Evolutionary conservation across 37 sponge, comb jelly and placozoan genomes (phyloP), one percentile per base, ranked within the genome.

Genomic region (Ianthella basta): DNA sequence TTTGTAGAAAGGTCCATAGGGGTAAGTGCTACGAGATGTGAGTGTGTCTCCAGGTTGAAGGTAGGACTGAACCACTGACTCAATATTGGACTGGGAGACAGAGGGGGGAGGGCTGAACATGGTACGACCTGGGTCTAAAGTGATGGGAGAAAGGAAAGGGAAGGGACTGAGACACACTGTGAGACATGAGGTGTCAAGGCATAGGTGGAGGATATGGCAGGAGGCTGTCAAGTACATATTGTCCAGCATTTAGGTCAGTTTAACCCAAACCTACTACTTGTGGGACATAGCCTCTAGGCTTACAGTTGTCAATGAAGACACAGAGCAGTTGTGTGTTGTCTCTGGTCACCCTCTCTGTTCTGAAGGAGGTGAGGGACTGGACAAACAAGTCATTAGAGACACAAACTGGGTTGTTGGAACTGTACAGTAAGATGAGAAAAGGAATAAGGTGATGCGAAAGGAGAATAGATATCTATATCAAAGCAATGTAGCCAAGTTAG

Each of bases 331-430:
- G 44, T 36, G 38, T 53, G 25, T 44, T 75, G 33, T 44, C 78
- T 24, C 53, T 40, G n/a, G 78, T 75, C 38, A 75, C 78, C 24
- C 32, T 18, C 53, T 75, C 78, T 50, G 78, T 75, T 14, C 78
- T 40, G 54, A 75, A 50, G n/a, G 78, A 40, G 53, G 44, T 50
- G 24, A n/a, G 78, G 21, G 78, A 75, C 54, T 50, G 78, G 25
- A 75, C 24, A 44, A 41, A 50, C 13, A 15, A 23, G 54, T 75
- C 78, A 44, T 15, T 36, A 20, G 78, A 38, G 44, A 75, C 54
- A 75, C 78, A 75, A 50, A 75, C 78, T 53, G 78, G 78, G 21
- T 41, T 50, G 54, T 75, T 75, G n/a, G 54, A 75, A 39, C 78
- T 75, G 54, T 14, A 72, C 18, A 57, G n/a, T n/a, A n/a, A n/a